Evolutionary conservation across 2,113 vertebrate species (phyloP).

Genomic region (Hipposideros armiger): DNA sequence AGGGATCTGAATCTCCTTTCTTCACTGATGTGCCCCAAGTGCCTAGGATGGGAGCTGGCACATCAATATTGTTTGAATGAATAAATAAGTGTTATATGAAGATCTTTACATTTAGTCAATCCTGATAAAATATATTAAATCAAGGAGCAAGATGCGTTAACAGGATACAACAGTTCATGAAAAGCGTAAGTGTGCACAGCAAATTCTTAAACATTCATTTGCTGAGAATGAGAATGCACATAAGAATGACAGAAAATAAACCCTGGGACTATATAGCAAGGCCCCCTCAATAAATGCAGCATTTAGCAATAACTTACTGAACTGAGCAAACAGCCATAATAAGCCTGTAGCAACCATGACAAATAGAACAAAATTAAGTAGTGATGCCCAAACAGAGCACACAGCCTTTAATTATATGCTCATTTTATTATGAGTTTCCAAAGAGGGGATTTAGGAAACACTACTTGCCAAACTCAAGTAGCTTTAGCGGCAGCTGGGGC

Average conservation of each 20-base stretch:
- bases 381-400: slow-evolving; percentile 88
- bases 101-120: slow-evolving; percentile 97
- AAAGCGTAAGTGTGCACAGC: slow-evolving; percentile 91
- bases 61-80: background rate
- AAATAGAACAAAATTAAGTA: slow-evolving; percentile 84
- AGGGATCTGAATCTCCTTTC: background rate
- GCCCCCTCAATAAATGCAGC: slow-evolving; percentile 88
- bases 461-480: background rate
- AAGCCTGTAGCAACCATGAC: slow-evolving; percentile 88
- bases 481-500: background rate
- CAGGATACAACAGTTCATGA: slow-evolving; percentile 90
- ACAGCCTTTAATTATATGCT: background rate
- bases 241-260: slow-evolving; percentile 86
- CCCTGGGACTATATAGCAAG: slow-evolving; percentile 89
- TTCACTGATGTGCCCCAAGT: background rate
- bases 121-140: slow-evolving; percentile 94
- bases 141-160: slow-evolving; percentile 93
- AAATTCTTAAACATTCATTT: slow-evolving; percentile 90
- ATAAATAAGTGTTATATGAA: slow-evolving; percentile 87
- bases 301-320: slow-evolving; percentile 89
- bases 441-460: background rate
- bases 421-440: background rate
- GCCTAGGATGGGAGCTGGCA: background rate
- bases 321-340: slow-evolving; percentile 90
- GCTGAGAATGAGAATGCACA: slow-evolving; percentile 91